Evolutionary conservation across 2,888 invertebrate species (phyloP).

Genomic region (Sinelater perroti): DNA sequence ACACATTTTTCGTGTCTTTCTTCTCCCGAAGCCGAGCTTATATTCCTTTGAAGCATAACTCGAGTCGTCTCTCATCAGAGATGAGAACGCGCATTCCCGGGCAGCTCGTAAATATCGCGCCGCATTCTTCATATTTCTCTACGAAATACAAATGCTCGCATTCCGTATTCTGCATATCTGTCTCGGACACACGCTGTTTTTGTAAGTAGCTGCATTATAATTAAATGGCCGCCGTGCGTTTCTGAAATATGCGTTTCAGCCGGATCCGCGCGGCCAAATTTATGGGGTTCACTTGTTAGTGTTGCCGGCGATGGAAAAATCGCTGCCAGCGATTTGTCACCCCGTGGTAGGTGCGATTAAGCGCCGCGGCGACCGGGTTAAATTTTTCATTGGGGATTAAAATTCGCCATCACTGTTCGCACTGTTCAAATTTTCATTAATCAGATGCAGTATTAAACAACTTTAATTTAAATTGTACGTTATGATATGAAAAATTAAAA

Average conservation of each 20-base stretch:
- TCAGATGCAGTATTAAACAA: no score
- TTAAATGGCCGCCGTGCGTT: conserved; percentile 27
- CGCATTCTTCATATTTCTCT: conserved; percentile 42
- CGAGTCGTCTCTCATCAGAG: conserved; percentile 38
- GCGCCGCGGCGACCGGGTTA: no score
- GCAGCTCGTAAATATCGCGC: conserved; percentile 42
- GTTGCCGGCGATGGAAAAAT: conserved; percentile 22
- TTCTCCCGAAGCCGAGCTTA: conserved; percentile 18
- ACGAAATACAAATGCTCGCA: conserved; percentile 37
- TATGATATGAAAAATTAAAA: no score
- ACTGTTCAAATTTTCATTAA: no score
- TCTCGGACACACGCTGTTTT: conserved; percentile 32
- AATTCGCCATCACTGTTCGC: no score
- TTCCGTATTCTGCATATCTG: conserved; percentile 36
- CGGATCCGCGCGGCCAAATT: conserved; percentile 14
- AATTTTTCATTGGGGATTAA: no score
- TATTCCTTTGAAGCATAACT: conserved; percentile 33
- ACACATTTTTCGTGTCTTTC: conserved; percentile 39
- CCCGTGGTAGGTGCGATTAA: conserved; percentile 6
- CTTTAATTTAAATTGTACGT: no score
- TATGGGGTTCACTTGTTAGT: conserved; percentile 22
- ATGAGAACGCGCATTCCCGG: conserved; percentile 40
- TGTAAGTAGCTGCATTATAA: conserved; percentile 27
- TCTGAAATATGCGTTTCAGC: conserved; percentile 23
- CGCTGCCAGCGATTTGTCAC: conserved; percentile 7